phyloP scores from a whole-genome alignment of 2,113 vertebrate species.

The Prunella himalayana region DNA sequence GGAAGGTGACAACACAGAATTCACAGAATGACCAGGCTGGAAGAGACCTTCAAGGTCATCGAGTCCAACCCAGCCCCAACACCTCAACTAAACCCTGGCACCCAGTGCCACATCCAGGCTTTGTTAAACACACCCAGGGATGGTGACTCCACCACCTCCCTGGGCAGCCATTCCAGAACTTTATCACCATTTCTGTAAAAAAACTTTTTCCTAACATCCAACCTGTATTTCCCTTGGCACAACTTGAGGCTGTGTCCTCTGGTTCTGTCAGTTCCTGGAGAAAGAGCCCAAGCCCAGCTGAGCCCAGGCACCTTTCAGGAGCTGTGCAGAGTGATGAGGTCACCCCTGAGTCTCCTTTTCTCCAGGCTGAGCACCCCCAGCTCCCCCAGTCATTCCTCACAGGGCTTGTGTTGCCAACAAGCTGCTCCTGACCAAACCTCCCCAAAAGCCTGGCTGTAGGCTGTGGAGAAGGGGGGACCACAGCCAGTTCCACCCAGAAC shows the following conservation, averaged over 20 bases:
- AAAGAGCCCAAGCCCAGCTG: background rate
- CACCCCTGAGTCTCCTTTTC: background rate
- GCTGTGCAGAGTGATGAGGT: background rate
- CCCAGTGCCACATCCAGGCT: background rate
- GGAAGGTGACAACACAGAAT: background rate
- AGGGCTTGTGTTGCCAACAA: background rate
- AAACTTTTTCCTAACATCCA: background rate
- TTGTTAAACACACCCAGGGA: background rate
- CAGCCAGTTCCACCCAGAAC: background rate
- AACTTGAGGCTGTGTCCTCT: background rate
- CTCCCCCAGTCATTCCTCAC: background rate
- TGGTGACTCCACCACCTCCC: background rate
- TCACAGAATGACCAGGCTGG: background rate
- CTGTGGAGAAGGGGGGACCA: background rate
- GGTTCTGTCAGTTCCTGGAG: background rate
- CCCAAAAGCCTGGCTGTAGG: rapidly evolving
- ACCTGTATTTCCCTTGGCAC: rapidly evolving
- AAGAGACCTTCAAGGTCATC: background rate
- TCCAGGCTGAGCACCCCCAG: background rate
- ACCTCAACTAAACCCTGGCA: background rate
- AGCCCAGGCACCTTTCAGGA: background rate
- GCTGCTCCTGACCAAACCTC: background rate
- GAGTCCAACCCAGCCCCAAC: background rate
- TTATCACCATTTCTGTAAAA: background rate
- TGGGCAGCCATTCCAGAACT: background rate